phyloP scores from a whole-genome alignment of 2,888 invertebrate genomes.

The Parthenolecanium corni region DNA sequence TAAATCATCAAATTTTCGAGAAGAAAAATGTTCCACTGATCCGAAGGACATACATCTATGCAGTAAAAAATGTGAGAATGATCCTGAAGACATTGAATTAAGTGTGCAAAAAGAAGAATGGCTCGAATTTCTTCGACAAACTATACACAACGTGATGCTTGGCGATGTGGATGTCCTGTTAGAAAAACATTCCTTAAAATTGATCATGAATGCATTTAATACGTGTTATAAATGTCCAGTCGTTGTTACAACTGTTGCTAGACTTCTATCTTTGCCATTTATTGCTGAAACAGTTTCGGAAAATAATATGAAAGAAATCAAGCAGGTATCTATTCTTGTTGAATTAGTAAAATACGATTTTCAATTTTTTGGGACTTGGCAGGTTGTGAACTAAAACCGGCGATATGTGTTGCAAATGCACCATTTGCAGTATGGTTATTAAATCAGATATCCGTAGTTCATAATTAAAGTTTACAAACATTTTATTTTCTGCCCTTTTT shows the following conservation, averaged over 20 bases:
- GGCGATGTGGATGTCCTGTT: slow-evolving; percentile 9
- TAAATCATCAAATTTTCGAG: too few species aligned
- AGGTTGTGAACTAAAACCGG: too few species aligned
- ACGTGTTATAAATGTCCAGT: background rate
- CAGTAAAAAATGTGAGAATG: background rate
- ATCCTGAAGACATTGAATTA: background rate
- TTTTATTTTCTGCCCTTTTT: too few species aligned
- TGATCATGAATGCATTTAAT: slow-evolving; percentile 17
- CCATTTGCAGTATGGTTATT: too few species aligned
- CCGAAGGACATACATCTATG: background rate
- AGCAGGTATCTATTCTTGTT: background rate
- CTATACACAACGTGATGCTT: slow-evolving; percentile 4
- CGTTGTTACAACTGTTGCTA: slow-evolving; percentile 4
- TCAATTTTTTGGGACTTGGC: background rate
- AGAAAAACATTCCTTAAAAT: slow-evolving; percentile 6
- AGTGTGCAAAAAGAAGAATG: slow-evolving; percentile 23
- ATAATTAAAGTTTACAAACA: too few species aligned
- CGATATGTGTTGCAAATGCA: too few species aligned
- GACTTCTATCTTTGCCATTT: slow-evolving; percentile 20
- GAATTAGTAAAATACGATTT: background rate
- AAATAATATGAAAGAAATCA: background rate
- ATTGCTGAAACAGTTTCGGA: slow-evolving; percentile 5
- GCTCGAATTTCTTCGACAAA: slow-evolving; percentile 19
- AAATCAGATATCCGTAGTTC: too few species aligned
- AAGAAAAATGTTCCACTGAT: too few species aligned